Conservation (phyloP, 2,797 vertebrate genomes). For the Pseudochaenichthys georgianus region DNA sequence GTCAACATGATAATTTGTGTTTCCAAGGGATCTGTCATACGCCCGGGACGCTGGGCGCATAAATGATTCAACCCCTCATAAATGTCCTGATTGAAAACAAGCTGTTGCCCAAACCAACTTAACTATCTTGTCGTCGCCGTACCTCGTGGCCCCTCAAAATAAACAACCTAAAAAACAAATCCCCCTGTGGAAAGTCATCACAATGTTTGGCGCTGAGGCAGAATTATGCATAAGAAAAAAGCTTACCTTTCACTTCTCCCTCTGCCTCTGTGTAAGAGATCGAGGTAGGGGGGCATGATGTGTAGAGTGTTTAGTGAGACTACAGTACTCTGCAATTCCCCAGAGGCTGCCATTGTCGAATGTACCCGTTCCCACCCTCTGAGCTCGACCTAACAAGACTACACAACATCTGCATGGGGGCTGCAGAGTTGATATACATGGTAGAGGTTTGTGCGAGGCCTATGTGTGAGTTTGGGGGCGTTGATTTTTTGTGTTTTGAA, state of each 20-base stretch:
- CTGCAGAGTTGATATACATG: slow-evolving; percentile 66
- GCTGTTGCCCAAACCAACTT: slow-evolving; percentile 71
- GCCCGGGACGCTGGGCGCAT: slow-evolving; percentile 74
- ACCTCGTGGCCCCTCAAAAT: slow-evolving; percentile 57
- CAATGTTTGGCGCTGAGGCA: slow-evolving; percentile 64
- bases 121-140: slow-evolving; percentile 56
- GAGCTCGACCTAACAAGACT: slow-evolving; percentile 76
- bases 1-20: slow-evolving; percentile 84
- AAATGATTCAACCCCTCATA: slow-evolving; percentile 81
- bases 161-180: slow-evolving; percentile 22
- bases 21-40: slow-evolving; percentile 80
- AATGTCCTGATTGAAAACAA: slow-evolving; percentile 81
- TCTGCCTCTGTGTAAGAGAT: slow-evolving; percentile 45
- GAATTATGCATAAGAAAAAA: slow-evolving; percentile 80
- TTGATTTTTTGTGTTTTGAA: slow-evolving; percentile 74
- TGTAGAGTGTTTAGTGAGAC: slow-evolving; percentile 64
- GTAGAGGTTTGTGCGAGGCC: slow-evolving; percentile 27
- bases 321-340: slow-evolving; percentile 59
- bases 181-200: slow-evolving; percentile 57
- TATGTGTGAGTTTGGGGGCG: slow-evolving; percentile 66
- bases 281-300: slow-evolving; percentile 52
- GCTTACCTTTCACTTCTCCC: slow-evolving; percentile 78
- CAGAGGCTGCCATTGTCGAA: slow-evolving; percentile 74
- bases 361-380: slow-evolving; percentile 75
- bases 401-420: slow-evolving; percentile 73